Percentiles rank a stretch among this genome's conserved stretches.
phyloP scores from a whole-genome alignment of 2,888 invertebrate species.

The Dilophus febrilis region DNA sequence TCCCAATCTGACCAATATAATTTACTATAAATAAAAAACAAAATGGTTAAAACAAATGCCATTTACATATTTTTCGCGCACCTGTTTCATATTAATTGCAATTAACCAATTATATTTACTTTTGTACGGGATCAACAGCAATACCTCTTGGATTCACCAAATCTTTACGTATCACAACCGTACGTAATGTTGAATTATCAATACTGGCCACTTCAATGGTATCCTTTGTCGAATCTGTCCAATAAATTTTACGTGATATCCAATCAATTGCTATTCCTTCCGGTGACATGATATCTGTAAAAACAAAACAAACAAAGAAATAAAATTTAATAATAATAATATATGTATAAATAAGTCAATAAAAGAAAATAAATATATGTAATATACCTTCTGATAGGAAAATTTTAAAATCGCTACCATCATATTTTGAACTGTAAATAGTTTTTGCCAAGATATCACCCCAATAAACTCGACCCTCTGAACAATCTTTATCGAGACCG shows the following conservation, averaged over 20 bases:
- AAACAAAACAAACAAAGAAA: conserved; percentile 14
- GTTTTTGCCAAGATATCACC: conserved; percentile 72
- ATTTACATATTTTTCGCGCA: no score
- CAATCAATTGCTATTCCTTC: conserved; percentile 92
- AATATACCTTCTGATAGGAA: conserved; percentile 41
- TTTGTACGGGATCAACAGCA: conserved; percentile 76
- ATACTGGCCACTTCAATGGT: conserved; percentile 82
- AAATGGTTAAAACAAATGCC: no score
- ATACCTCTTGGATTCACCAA: conserved; percentile 89
- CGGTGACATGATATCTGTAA: conserved; percentile 62
- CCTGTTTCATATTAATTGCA: no score
- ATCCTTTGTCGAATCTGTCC: conserved; percentile 84
- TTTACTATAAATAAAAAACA: conserved; percentile 47
- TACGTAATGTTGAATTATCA: conserved; percentile 33
- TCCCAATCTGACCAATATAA: conserved; percentile 99
- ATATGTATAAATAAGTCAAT: background rate
- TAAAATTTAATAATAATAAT: background rate
- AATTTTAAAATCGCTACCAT: conserved; percentile 50
- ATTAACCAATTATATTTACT: conserved; percentile 36
- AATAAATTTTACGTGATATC: conserved; percentile 82
- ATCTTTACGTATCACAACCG: conserved; percentile 46
- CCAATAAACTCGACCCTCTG: conserved; percentile 75
- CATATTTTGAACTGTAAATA: conserved; percentile 57
- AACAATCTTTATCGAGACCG: conserved; percentile 83
- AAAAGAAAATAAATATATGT: background rate